Percentiles rank a stretch among this genome's conserved stretches.
These are phyloP conservation scores for Drosophila mojavensis DNA, from an alignment of 1,140 invertebrate genomes.

Conservation along the genomic window DNA sequence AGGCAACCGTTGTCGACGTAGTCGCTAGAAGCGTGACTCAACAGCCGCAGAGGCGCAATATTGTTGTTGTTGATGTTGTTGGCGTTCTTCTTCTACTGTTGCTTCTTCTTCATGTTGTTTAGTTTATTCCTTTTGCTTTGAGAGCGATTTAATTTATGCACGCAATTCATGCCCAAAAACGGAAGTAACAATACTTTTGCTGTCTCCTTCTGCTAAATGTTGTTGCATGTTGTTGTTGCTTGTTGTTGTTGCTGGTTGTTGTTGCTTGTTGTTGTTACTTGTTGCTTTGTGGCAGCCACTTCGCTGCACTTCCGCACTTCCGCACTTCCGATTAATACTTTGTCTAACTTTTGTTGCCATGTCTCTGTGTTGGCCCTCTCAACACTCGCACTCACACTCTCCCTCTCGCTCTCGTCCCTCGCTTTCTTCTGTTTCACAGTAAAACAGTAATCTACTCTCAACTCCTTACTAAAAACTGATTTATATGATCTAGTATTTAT, in stretches of 20 bases:
- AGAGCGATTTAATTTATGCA: conserved; percentile 61
- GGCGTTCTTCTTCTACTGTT: background rate
- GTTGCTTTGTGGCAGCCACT: conserved; percentile 3
- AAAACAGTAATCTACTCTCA: background rate
- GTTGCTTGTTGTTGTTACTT: background rate
- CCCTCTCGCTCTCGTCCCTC: background rate
- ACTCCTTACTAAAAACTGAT: background rate
- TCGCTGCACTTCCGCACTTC: conserved; percentile 31
- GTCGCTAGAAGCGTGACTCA: conserved; percentile 9
- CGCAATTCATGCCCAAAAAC: conserved; percentile 64
- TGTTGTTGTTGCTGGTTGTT: background rate
- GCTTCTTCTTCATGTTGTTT: conserved; percentile 1
- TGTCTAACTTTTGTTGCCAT: background rate
- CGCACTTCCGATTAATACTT: conserved; percentile 25
- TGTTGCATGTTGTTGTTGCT: conserved; percentile 4
- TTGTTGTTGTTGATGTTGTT: conserved; percentile 2
- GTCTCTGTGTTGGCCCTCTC: background rate
- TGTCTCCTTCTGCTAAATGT: background rate
- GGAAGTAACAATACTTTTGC: conserved; percentile 59
- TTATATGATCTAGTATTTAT: no score
- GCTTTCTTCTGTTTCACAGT: background rate
- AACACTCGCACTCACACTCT: background rate
- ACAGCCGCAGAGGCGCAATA: background rate
- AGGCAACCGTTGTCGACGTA: background rate
- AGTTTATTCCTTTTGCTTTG: conserved; percentile 36